Evolutionary conservation across 92 coral and sea anemone genomes (phyloP).

Genomic region (Zoanthus sociatus): DNA sequence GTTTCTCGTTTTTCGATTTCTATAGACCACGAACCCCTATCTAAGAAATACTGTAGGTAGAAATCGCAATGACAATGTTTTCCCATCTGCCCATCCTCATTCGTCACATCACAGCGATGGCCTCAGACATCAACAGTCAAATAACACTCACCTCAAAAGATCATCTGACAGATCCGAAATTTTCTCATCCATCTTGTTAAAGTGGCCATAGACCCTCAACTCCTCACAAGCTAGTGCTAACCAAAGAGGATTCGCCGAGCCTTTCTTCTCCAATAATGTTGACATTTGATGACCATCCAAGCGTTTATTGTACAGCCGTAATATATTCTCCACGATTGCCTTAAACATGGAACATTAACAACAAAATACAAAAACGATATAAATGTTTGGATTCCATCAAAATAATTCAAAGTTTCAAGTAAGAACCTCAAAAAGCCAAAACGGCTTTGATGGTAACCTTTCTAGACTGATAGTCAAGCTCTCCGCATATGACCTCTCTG

Average conservation of each 20-base stretch:
- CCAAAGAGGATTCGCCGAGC: constrained; percentile 98
- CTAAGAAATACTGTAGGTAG: too few relatives aligned
- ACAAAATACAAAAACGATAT: neutral
- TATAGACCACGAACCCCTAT: too few relatives aligned
- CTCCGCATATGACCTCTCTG: constrained; percentile 85
- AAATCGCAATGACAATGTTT: too few relatives aligned
- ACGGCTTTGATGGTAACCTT: constrained; percentile 65
- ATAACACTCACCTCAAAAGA: constrained; percentile 76
- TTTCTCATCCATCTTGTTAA: constrained; percentile 94
- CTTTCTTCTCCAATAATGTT: constrained; percentile 84
- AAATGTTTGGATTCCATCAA: too few relatives aligned
- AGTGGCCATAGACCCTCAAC: constrained; percentile 93
- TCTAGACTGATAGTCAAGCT: constrained; percentile 87
- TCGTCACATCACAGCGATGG: neutral
- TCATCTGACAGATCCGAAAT: constrained; percentile 88
- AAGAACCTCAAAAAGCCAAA: too few relatives aligned
- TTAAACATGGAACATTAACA: constrained; percentile 33
- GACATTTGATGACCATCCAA: constrained; percentile 96
- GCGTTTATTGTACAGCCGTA: constrained; percentile 94
- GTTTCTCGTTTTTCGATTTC: too few relatives aligned
- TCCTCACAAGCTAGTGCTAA: constrained; percentile 96
- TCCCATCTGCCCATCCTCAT: too few relatives aligned
- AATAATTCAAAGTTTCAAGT: too few relatives aligned
- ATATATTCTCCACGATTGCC: constrained; percentile 96
- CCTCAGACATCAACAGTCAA: neutral